phyloP scores from a whole-genome alignment of 2,797 vertebrate genomes.

The Takifugu ocellatus region DNA sequence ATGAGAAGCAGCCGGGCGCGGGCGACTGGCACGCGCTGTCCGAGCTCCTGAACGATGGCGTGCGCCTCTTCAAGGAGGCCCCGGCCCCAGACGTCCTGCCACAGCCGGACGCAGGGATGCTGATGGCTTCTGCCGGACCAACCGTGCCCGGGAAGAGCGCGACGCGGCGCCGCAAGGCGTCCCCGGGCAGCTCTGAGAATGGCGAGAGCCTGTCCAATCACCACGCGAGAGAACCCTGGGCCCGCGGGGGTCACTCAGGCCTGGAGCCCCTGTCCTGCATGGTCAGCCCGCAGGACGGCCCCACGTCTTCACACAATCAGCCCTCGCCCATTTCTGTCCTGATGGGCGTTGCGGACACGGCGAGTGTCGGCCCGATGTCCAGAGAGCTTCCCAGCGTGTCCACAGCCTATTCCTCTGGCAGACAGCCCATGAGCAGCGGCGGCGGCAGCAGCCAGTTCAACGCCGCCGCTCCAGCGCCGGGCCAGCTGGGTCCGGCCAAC shows the following conservation, averaged over 20 bases:
- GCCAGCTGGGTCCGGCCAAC: slow-evolving; percentile 53
- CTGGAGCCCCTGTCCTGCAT: slow-evolving; percentile 69
- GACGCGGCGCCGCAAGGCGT: slow-evolving; percentile 70
- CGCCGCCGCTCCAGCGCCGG: slow-evolving; percentile 62
- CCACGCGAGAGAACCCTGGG: slow-evolving; percentile 71
- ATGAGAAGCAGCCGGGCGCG: slow-evolving; percentile 82
- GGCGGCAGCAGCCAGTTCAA: slow-evolving; percentile 75
- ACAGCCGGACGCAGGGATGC: slow-evolving; percentile 73
- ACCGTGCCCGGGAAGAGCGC: slow-evolving; percentile 58
- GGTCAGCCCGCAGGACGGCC: slow-evolving; percentile 61
- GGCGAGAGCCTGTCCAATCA: slow-evolving; percentile 76
- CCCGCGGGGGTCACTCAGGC: slow-evolving; percentile 71
- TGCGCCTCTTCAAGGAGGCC: slow-evolving; percentile 84
- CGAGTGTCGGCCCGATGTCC: slow-evolving; percentile 78
- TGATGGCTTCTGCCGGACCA: slow-evolving; percentile 70
- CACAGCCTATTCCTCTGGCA: slow-evolving; percentile 62
- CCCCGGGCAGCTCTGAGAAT: slow-evolving; percentile 69
- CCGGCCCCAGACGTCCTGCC: slow-evolving; percentile 80
- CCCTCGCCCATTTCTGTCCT: slow-evolving; percentile 86
- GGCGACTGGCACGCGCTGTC: slow-evolving; percentile 87
- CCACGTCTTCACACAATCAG: slow-evolving; percentile 70
- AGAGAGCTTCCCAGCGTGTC: slow-evolving; percentile 77
- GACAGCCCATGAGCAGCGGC: slow-evolving; percentile 70
- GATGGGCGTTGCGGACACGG: slow-evolving; percentile 85
- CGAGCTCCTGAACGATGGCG: slow-evolving; percentile 82